A percentile compares a stretch with the other conserved stretches of the same genome.
phyloP scores from a whole-genome alignment of 2,113 vertebrate genomes.

The Halcyon senegalensis region DNA sequence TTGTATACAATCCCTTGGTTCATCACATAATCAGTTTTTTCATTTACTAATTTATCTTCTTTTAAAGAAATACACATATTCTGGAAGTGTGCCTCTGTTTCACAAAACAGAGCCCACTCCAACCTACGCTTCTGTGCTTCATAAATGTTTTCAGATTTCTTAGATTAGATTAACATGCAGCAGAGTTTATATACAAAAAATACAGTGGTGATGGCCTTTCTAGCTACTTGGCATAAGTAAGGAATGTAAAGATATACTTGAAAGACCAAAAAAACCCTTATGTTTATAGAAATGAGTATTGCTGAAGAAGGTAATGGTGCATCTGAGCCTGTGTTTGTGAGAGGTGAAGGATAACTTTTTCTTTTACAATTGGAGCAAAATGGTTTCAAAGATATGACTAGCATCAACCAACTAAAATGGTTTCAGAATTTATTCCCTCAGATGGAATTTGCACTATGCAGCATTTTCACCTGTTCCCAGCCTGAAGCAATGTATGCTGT shows the following conservation, averaged over 20 bases:
- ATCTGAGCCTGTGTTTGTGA: background rate
- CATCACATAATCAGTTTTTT: background rate
- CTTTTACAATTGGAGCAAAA: background rate
- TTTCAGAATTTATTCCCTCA: background rate
- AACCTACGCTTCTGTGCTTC: background rate
- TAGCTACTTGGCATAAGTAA: background rate
- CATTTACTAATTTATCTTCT: background rate
- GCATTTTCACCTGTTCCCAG: background rate
- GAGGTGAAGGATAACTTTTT: background rate
- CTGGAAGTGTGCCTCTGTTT: background rate
- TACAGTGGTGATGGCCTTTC: background rate
- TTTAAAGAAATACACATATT: background rate
- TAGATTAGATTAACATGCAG: background rate
- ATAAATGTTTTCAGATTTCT: background rate
- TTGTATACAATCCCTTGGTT: background rate
- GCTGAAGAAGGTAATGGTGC: background rate
- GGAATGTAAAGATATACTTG: background rate
- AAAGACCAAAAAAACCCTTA: background rate
- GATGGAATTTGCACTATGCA: background rate
- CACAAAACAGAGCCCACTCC: background rate
- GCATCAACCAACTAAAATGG: background rate
- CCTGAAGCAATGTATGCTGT: background rate
- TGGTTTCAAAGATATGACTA: background rate
- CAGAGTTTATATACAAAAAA: background rate
- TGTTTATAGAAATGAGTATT: background rate